Base-by-base conservation (phyloP, 2,888 invertebrate species). In the Opisthograptis luteolata region DNA sequence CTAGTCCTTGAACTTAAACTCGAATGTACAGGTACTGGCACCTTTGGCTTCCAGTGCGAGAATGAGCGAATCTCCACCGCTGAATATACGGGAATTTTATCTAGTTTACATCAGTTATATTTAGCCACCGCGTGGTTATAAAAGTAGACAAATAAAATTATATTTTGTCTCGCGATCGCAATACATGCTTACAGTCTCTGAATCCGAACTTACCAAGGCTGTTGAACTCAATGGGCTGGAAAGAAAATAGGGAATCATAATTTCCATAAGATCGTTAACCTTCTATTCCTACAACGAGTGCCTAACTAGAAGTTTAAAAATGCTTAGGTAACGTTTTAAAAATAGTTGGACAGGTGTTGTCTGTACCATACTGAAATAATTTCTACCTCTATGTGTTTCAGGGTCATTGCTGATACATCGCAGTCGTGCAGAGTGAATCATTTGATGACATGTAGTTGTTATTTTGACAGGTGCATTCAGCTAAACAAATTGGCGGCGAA, bases 1-100 rank as follows among this genome's bases (percentile, higher is more conserved):
- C 47, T 59, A 63, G 69, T 69, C 86, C 86, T 85, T 87, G 83
- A 87, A 86, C 87, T 84, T 84, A 70, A 79, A 47, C 77, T 73
- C 71, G 62, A 24, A 47, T 70, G 64, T 70, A 66, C 66, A 47
- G 64, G 64, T 64, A 73, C 70, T 70, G 68, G 60, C 64, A 68
- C 67, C 70, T 65, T 39, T 83, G 79, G 70, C 80, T 78, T 71
- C 76, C 74, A 73, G 72, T 58, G 55, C 55, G 55, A 80, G 82
- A 85, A 78, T 85, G 84, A 81, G 70, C 68, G 59, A 63, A 60
- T 64, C 62, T 27, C 40, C 63, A 69, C 65, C 70, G 73, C 67
- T 52, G 69, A 72, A 71, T 74, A 73, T 65, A 68, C 76, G 65
- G 71, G 74, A 80, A 78, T 83, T 85, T 84, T 82, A 81, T 83